Evolutionary conservation across 2,113 vertebrate genomes (phyloP), one percentile per base, ranked within the genome.

Genomic region (Otolemur garnettii): DNA sequence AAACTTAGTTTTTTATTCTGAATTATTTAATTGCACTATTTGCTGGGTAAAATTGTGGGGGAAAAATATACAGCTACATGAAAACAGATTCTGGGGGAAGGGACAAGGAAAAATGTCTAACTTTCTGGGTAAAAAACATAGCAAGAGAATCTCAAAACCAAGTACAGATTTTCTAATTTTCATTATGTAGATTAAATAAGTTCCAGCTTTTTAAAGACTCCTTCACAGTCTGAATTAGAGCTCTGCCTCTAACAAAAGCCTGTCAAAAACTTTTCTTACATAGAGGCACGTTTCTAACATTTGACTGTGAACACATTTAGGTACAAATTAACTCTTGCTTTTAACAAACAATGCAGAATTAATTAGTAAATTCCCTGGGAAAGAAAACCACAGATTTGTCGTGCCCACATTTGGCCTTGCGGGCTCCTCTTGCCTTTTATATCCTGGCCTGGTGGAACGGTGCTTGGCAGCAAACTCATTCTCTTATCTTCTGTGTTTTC

Each of bases 181-280:
- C 60, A 13, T 84, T 77, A 33, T 53, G 38, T 93, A 90, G 89
- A 75, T 92, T 93, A 94, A 78, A 0, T 55, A 9, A 68, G 68
- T 97, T 88, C 0, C 86, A 0, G 57, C 60, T 92, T 94, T 95
- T 96, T 13, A 11, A 94, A 95, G 89, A 90, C 71, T 80, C 50
- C 26, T 33, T 68, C 24, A 1, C 84, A 79, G 80, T 96, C 69
- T 57, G 38, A 92, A 84, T 95, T 95, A 88, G 91, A 90, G 87
- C 94, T 97, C 96, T 91, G 95, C 62, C 80, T 95, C 81, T 91
- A 89, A 92, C 97, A 97, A 93, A 96, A 90, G 60, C 93, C 95
- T 98, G 94, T 98, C 96, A 97, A 92, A 92, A 74, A 81, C 93
- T 97, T 97, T 91, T 92, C 96, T 26, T 28, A 60, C 69, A 18